Evolutionary conservation across 2,888 invertebrate genomes (phyloP).

Genomic region (Pilophorus perplexus): DNA sequence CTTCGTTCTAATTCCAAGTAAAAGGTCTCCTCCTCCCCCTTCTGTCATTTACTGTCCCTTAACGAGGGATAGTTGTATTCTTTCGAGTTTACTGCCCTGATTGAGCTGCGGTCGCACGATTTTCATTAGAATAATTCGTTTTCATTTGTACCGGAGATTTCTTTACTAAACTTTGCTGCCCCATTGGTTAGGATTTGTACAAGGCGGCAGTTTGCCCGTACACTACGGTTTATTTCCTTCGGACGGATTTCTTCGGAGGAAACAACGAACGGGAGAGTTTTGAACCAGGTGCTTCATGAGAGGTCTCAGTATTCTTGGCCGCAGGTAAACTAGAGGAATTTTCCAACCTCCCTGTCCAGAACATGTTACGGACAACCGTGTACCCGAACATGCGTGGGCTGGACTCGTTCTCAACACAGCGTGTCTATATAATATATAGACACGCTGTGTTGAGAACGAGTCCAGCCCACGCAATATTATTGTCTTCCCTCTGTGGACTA

Average conservation of each 20-base stretch:
- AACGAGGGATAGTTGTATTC: background rate
- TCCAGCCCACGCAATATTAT: no score
- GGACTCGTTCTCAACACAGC: no score
- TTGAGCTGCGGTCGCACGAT: constrained; percentile 5
- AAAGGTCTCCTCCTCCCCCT: background rate
- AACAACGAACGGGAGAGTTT: background rate
- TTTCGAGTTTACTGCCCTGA: background rate
- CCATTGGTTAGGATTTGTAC: no score
- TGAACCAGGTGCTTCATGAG: background rate
- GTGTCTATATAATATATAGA: no score
- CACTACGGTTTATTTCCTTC: background rate
- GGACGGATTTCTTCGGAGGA: background rate
- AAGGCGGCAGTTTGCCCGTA: no score
- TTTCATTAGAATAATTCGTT: background rate
- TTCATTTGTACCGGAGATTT: background rate
- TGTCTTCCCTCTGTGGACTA: no score
- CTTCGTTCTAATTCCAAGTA: constrained; percentile 10
- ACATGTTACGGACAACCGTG: no score
- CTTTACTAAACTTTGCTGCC: no score
- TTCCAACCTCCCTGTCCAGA: no score
- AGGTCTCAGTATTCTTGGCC: background rate
- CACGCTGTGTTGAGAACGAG: no score
- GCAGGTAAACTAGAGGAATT: background rate
- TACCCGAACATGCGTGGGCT: no score
- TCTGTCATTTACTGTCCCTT: background rate